Evolutionary conservation across 2,888 invertebrate species (phyloP).

Genomic region (Palloptera scutellata): DNA sequence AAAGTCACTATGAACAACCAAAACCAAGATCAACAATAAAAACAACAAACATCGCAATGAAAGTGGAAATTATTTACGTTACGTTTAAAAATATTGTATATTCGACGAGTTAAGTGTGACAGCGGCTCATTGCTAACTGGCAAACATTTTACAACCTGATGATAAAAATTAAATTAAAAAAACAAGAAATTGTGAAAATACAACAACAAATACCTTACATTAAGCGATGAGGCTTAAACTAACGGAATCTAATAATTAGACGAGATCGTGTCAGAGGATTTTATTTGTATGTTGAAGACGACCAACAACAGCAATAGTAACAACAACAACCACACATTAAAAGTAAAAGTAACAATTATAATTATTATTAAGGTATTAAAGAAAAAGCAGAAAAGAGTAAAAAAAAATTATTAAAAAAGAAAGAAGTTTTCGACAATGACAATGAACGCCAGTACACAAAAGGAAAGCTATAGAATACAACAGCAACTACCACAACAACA

Average conservation of each 20-base stretch:
- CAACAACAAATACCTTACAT: conserved; percentile 8
- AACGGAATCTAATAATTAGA: conserved; percentile 9
- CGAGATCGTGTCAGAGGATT: conserved; percentile 30
- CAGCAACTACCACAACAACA: too few species aligned
- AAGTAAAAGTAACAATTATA: too few species aligned
- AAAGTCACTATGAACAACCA: background rate
- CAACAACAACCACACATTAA: conserved; percentile 3
- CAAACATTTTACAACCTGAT: conserved; percentile 14
- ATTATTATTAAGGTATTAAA: too few species aligned
- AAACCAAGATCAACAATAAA: background rate
- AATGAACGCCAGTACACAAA: too few species aligned
- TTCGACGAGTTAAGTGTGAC: too few species aligned
- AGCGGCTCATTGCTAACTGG: background rate
- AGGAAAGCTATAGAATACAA: too few species aligned
- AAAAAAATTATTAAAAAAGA: too few species aligned
- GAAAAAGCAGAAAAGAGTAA: too few species aligned
- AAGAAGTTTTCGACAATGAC: too few species aligned
- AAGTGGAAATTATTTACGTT: background rate
- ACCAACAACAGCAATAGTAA: conserved; percentile 12
- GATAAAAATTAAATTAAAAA: conserved; percentile 16
- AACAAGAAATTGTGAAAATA: conserved; percentile 15
- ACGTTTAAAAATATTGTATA: too few species aligned
- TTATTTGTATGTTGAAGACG: background rate
- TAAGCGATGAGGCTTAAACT: conserved; percentile 10
- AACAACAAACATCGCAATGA: background rate